These are phyloP conservation scores for Tenebrosternarchus preto DNA, from an alignment of 2,113 vertebrate species.

Conservation along the genomic window DNA sequence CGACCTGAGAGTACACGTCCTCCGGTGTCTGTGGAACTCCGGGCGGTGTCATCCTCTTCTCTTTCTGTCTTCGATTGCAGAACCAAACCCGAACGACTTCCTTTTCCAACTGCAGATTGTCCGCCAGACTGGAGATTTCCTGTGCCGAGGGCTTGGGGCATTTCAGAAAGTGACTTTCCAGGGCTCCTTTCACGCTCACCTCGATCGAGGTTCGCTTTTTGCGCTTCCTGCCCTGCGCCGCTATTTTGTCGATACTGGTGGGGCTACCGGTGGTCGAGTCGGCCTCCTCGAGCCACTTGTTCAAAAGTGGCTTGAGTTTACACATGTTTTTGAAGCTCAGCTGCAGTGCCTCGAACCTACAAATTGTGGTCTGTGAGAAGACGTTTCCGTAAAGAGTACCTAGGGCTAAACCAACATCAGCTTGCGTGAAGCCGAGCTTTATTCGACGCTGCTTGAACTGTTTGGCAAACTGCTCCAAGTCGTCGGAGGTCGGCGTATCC, in stretches of 20 bases:
- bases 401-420: constrained; percentile 83
- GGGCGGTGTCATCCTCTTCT: constrained; percentile 97
- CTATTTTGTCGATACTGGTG: constrained; percentile 92
- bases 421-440: constrained; percentile 88
- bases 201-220: constrained; percentile 96
- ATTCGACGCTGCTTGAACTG: constrained; percentile 90
- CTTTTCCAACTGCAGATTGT: constrained; percentile 89
- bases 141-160: constrained; percentile 96
- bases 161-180: constrained; percentile 96
- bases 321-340: constrained; percentile 91
- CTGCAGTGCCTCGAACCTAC: constrained; percentile 85
- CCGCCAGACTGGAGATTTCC: constrained; percentile 91
- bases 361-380: constrained; percentile 87
- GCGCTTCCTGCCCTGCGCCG: constrained; percentile 88
- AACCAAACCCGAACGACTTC: constrained; percentile 97
- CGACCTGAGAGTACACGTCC: constrained; percentile 95
- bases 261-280: constrained; percentile 89
- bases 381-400: constrained; percentile 87
- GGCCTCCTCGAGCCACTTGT: constrained; percentile 93
- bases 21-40: constrained; percentile 92
- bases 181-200: constrained; percentile 89
- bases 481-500: constrained; percentile 89
- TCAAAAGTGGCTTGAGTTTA: constrained; percentile 84
- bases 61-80: constrained; percentile 97
- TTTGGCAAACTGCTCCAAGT: constrained; percentile 86